phyloP scores from a whole-genome alignment of 2,797 vertebrate genomes.

The Spheniscus humboldti region DNA sequence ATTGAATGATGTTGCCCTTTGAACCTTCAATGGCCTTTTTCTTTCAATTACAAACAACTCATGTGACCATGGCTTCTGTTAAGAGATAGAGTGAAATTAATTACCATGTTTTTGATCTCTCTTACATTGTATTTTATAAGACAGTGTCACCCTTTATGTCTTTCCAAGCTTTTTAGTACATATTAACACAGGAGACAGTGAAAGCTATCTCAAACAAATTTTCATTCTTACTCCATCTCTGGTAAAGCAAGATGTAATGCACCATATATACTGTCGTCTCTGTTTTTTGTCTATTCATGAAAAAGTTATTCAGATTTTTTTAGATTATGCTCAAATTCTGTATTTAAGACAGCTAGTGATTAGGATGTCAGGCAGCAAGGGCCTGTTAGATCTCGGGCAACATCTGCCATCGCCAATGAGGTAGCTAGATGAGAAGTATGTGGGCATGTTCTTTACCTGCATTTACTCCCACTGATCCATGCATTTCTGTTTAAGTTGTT shows the following conservation, averaged over 20 bases:
- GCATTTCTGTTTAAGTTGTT: neutral
- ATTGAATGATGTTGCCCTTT: neutral
- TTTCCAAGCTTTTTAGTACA: neutral
- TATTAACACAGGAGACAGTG: neutral
- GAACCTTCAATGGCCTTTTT: neutral
- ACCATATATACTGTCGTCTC: neutral
- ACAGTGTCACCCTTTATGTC: neutral
- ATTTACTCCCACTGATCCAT: neutral
- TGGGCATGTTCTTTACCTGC: neutral
- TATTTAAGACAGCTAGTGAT: neutral
- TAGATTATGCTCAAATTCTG: neutral
- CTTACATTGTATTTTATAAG: neutral
- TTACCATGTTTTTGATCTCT: neutral
- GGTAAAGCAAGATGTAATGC: neutral
- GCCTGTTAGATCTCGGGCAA: neutral
- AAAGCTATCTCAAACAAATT: neutral
- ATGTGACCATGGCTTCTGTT: neutral
- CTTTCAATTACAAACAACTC: neutral
- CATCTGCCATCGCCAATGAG: rapidly evolving
- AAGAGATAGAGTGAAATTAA: neutral
- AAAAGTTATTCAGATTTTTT: neutral
- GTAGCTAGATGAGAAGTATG: neutral
- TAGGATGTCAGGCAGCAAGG: neutral
- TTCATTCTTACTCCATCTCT: neutral
- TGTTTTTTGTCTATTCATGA: neutral